Base-by-base conservation (phyloP, 2,888 invertebrate species). In the Spialia ferax region DNA sequence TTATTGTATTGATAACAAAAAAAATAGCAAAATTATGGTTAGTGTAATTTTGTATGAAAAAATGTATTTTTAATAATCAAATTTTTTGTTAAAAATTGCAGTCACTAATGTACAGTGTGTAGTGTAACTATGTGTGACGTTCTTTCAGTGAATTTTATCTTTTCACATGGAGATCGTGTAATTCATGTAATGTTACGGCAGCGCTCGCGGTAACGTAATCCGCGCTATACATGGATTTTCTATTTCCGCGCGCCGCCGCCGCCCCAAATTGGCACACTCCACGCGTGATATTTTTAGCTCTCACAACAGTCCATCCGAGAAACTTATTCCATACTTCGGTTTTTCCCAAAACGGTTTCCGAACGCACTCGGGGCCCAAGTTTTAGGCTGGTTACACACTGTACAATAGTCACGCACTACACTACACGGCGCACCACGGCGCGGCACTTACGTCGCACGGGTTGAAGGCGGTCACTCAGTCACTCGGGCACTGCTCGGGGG, bases 371-470 rank as follows among this genome's bases (percentile, higher is more conserved):
- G 15, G 15, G 42, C 42, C 42, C 63, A 70, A 71, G 70, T 76
- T 74, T 80, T 69, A 3, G 22, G 48, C 72, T 38, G 2, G 13
- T 1, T 77, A 77, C 75, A 76, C 73, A 76, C 76, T 72, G 74
- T 83, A 84, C 85, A 83, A 79, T 38, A 45, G n/a, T 20, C 50
- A n/a, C 62, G 18, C 62, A 62, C 62, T 52, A 35, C 52, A 62
- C 50, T 83, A 81, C 83, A 82, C 78, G 38, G 78, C 73, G 23
- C 50, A 50, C 77, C 89, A 85, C 88, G 81, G 75, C 86, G 80
- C 87, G 82, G 84, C 91, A 94, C 94, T 94, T 93, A 94, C 94
- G 93, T 94, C 92, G 93, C 93, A 88, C 91, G 89, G 89, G 89
- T 86, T 76, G 89, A 91, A 91, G 90, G 85, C 91, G 93, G 93